Evolutionary conservation across 2,888 invertebrate species (phyloP), one percentile per base, ranked within the genome.

Genomic region (Agrochola macilenta): DNA sequence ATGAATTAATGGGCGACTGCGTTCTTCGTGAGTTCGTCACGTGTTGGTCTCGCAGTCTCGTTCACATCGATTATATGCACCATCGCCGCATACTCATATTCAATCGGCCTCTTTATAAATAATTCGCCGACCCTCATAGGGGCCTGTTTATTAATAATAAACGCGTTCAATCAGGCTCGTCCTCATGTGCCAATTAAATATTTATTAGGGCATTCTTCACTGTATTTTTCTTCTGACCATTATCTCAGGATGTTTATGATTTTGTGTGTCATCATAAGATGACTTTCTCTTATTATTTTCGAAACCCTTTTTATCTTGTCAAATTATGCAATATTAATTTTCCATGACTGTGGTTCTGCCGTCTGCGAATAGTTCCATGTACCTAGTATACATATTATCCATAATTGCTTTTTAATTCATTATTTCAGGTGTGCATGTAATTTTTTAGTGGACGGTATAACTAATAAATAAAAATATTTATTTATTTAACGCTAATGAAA

Each of bases 121-220:
- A 93, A 92, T 93, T 92, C 91, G 92, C 93, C 90, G 93, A 91
- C 92, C 93, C 93, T 93, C 92, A 93, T 94, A 92, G 92, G 92
- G 93, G 93, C 90, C 86, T 90, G 92, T 91, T 91, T 94, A 92
- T 93, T 94, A 93, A 93, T 93, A 93, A 93, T 95, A 94, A 93
- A 93, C 89, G 92, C 92, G 90, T 92, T 93, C 92, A 93, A 94
- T 94, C 93, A 92, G 88, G 84, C 90, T 92, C 89, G 91, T 92
- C 92, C 91, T 94, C 92, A 90, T 93, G 92, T 91, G 93, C 93
- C 93, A 94, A 94, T 94, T 94, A 93, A 93, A 92, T 93, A 92
- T 93, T 92, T 92, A 92, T 91, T 81, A 85, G 79, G 64, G 52
- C 80, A 79, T 84, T 86, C 81, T 75, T 85, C 43, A 76, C 69